These are phyloP conservation scores for Drosophila cyrtoloma DNA, from an alignment of 2,888 invertebrate species.

Conservation along the genomic window DNA sequence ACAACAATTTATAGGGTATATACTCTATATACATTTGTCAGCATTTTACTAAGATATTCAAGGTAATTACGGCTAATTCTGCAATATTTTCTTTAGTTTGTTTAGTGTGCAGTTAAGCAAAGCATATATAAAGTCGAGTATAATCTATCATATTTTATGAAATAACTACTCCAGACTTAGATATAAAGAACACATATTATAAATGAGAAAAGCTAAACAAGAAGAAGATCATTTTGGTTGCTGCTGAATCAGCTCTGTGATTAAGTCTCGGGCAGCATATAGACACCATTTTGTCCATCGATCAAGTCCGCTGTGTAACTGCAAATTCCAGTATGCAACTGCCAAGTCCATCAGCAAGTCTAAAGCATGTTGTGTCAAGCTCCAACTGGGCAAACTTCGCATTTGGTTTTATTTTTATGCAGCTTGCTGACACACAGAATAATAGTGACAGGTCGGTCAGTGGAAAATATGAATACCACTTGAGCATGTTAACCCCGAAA, in stretches of 20 bases:
- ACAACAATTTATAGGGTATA: no score
- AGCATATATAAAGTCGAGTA: not conserved
- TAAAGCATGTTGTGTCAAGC: slow-evolving; percentile 23
- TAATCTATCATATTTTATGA: not conserved
- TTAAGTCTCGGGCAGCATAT: not conserved
- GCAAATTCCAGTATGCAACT: not conserved
- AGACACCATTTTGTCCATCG: not conserved
- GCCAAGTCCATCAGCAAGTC: slow-evolving; percentile 15
- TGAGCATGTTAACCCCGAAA: slow-evolving; percentile 81
- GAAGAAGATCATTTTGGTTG: not conserved
- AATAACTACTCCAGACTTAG: not conserved
- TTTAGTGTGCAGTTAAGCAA: no score
- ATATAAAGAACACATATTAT: no score
- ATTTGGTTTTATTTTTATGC: slow-evolving; percentile 15
- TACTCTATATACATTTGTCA: no score
- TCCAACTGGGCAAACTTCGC: slow-evolving; percentile 12
- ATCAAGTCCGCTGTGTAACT: not conserved
- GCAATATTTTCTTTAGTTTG: no score
- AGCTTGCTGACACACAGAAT: slow-evolving; percentile 61
- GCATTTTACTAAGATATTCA: no score
- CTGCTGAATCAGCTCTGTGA: not conserved
- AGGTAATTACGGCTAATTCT: no score
- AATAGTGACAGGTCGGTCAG: slow-evolving; percentile 81
- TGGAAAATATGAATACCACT: slow-evolving; percentile 82
- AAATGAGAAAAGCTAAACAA: not conserved